Conservation (phyloP, 35 echinoderm and acorn worm genomes). For the Acanthaster planci region DNA sequence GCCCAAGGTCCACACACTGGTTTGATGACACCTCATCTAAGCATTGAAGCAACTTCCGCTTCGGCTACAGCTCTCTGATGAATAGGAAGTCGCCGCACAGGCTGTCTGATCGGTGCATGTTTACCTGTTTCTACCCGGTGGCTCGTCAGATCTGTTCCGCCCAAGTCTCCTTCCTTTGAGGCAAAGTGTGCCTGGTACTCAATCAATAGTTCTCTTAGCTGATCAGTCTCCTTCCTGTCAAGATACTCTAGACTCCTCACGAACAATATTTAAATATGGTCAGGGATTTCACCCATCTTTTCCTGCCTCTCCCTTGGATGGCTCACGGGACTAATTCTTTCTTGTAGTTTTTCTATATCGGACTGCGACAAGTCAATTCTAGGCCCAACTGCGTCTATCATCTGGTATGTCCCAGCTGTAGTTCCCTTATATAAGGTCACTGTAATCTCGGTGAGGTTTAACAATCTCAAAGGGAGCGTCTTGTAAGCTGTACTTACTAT, state of each 20-base stretch:
- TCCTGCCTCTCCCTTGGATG: not conserved
- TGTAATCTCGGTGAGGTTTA: not conserved
- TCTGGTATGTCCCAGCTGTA: not conserved
- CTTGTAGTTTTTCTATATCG: not conserved
- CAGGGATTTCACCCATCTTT: not conserved
- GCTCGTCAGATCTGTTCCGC: not conserved
- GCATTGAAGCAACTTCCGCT: not conserved
- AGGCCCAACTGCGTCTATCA: not conserved
- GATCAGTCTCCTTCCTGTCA: not conserved
- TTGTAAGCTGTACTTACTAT: not conserved
- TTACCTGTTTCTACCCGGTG: not conserved
- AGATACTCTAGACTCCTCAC: not conserved
- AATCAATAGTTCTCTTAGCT: not conserved
- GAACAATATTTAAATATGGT: not conserved
- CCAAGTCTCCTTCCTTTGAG: not conserved
- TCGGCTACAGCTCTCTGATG: not conserved
- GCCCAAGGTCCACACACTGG: slow-evolving; percentile 24
- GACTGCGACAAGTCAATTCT: not conserved
- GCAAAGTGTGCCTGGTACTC: not conserved
- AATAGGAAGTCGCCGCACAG: not conserved
- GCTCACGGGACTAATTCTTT: not conserved
- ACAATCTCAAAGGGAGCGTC: not conserved
- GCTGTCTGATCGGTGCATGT: not conserved
- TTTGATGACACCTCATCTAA: not conserved
- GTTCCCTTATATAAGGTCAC: not conserved